A percentile compares a stretch with the other conserved stretches of the same genome.
Evolutionary conservation across 1,140 invertebrate species (phyloP).

Genomic region (Adelges cooleyi): DNA sequence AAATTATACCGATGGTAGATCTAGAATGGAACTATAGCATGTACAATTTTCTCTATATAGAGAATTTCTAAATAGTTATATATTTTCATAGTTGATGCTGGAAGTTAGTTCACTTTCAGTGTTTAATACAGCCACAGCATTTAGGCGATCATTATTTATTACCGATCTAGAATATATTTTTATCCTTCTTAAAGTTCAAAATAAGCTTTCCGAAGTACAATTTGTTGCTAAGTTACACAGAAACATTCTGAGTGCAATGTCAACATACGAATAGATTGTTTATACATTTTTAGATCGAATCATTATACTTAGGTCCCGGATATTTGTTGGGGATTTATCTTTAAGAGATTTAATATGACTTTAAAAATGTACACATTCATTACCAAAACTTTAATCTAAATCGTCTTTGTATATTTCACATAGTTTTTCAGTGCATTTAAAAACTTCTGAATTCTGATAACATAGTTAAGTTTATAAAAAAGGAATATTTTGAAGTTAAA

Average conservation of each 20-base stretch:
- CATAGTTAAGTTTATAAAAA: too few species aligned
- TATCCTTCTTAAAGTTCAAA: slow-evolving; percentile 24
- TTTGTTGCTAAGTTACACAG: slow-evolving; percentile 15
- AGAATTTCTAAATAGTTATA: too few species aligned
- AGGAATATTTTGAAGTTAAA: too few species aligned
- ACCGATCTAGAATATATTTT: slow-evolving; percentile 19
- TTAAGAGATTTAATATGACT: slow-evolving; percentile 2
- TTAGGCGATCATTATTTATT: slow-evolving; percentile 11
- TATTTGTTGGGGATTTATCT: not conserved
- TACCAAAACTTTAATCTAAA: not conserved
- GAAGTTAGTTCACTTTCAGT: not conserved
- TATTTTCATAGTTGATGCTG: not conserved
- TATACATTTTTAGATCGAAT: too few species aligned
- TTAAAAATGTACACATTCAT: slow-evolving; percentile 8
- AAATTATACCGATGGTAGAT: too few species aligned
- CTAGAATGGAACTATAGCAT: too few species aligned
- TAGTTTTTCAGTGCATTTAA: too few species aligned
- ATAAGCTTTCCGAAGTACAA: slow-evolving; percentile 23
- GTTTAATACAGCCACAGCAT: not conserved
- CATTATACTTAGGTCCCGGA: not conserved
- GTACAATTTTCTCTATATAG: too few species aligned
- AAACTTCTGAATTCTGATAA: too few species aligned
- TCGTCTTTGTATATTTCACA: too few species aligned
- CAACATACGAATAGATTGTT: not conserved
- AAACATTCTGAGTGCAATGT: slow-evolving; percentile 9